These are phyloP conservation scores for Ormyrus rosae DNA, from an alignment of 2,888 invertebrate genomes.

Conservation along the genomic window DNA sequence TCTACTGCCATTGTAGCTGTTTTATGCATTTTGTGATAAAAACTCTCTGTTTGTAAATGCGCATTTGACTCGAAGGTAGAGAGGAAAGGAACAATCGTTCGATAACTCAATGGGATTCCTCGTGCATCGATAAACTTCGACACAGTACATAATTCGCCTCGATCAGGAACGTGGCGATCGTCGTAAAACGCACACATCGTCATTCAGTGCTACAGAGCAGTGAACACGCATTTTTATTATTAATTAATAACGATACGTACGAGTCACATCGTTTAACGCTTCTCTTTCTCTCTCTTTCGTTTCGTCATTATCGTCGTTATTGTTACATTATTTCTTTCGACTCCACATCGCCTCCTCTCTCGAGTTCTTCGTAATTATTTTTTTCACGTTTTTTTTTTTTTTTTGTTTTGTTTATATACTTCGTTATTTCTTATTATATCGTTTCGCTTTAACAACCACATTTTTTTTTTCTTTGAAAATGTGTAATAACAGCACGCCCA, in stretches of 20 bases:
- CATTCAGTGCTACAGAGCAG: conserved; percentile 50
- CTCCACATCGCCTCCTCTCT: conserved; percentile 58
- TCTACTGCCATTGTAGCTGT: not conserved
- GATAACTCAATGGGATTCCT: conserved; percentile 1
- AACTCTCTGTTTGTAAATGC: too few species aligned
- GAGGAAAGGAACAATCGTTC: not conserved
- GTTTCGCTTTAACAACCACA: conserved; percentile 66
- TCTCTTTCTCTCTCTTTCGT: conserved; percentile 4
- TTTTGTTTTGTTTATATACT: conserved; percentile 43
- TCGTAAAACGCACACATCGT: conserved; percentile 8
- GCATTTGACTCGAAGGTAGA: too few species aligned
- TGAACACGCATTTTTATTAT: conserved; percentile 55
- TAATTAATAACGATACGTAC: conserved; percentile 47
- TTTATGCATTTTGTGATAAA: too few species aligned
- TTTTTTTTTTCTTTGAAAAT: conserved; percentile 65
- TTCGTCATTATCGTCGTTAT: conserved; percentile 27
- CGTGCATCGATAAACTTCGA: not conserved
- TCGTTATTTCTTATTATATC: conserved; percentile 17
- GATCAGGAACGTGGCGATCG: not conserved
- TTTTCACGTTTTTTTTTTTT: conserved; percentile 9
- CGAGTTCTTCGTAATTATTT: conserved; percentile 2
- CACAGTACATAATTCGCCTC: not conserved
- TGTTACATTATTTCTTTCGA: conserved; percentile 58
- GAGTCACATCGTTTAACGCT: conserved; percentile 18
- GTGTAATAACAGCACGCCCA: conserved; percentile 73